Conservation (phyloP, 2,113 vertebrate genomes). For the Tyto alba region DNA sequence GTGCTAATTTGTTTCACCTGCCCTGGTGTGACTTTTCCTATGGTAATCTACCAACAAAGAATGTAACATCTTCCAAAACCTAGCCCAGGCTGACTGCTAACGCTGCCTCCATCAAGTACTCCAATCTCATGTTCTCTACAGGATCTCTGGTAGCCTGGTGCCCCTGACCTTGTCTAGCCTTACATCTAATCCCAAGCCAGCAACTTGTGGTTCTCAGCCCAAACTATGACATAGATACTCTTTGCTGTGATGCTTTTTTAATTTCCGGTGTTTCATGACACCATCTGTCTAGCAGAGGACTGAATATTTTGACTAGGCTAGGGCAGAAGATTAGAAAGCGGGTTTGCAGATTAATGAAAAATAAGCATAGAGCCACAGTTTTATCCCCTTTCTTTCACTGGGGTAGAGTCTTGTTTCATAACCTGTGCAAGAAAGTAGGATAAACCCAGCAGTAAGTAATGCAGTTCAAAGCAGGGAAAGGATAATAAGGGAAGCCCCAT, state of each 20-base stretch:
- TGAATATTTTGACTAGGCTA: background rate
- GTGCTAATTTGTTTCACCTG: background rate
- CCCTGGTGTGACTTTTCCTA: background rate
- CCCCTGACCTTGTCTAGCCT: background rate
- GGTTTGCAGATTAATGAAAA: background rate
- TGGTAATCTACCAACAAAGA: background rate
- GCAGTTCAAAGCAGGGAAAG: background rate
- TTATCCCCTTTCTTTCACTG: background rate
- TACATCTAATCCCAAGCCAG: background rate
- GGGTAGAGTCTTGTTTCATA: background rate
- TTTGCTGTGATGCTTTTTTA: background rate
- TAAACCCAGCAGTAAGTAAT: rapidly evolving
- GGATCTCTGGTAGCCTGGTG: background rate
- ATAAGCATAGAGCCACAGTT: background rate
- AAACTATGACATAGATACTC: background rate
- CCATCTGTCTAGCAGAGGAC: background rate
- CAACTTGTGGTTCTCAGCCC: background rate
- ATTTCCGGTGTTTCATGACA: background rate
- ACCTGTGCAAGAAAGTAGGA: background rate
- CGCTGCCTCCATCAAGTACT: too few relatives aligned
- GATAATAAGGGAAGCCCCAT: background rate
- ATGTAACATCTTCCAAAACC: background rate
- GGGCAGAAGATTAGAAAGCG: background rate
- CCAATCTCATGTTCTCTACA: background rate
- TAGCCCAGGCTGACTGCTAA: background rate